Evolutionary conservation across 2,888 invertebrate genomes (phyloP).

Genomic region (Acanthoscelides obtectus): DNA sequence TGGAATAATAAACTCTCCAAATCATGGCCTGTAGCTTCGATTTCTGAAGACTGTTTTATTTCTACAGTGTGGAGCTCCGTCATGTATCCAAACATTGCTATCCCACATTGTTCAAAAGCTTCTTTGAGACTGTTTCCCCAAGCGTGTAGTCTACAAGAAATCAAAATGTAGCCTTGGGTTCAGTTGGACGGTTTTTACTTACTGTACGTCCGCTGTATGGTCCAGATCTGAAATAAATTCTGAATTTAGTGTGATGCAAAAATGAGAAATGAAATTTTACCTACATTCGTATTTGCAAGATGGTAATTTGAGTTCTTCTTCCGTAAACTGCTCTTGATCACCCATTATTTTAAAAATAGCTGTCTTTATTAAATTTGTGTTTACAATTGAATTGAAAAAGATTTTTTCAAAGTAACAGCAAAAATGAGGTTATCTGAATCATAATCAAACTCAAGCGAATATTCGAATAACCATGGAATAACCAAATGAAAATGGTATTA

Average conservation of each 20-base stretch:
- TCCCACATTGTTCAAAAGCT: conserved; percentile 91
- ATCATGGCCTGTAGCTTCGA: conserved; percentile 88
- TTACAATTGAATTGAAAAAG: not conserved
- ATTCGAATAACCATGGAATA: too few relatives aligned
- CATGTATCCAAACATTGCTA: conserved; percentile 98
- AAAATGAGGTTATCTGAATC: not conserved
- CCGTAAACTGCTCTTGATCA: conserved; percentile 44
- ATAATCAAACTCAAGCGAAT: too few relatives aligned
- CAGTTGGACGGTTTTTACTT: conserved; percentile 45
- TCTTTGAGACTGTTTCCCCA: conserved; percentile 87
- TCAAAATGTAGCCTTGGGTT: not conserved
- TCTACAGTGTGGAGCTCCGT: conserved; percentile 84
- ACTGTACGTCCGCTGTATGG: conserved; percentile 99
- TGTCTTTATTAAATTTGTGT: too few relatives aligned
- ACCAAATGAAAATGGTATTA: too few relatives aligned
- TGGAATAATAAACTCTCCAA: conserved; percentile 83
- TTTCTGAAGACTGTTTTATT: conserved; percentile 69
- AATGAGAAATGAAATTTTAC: conserved; percentile 33
- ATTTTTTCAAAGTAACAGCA: too few relatives aligned
- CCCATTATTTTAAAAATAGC: not conserved
- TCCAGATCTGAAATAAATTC: conserved; percentile 73
- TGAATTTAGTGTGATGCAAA: conserved; percentile 9
- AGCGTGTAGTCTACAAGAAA: conserved; percentile 73
- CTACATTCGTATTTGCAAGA: conserved; percentile 79
- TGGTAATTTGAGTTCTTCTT: conserved; percentile 61